Percentiles rank a stretch among this genome's conserved stretches.
phyloP scores from a whole-genome alignment of 2,113 vertebrate species.

The Calyptomena viridis region DNA sequence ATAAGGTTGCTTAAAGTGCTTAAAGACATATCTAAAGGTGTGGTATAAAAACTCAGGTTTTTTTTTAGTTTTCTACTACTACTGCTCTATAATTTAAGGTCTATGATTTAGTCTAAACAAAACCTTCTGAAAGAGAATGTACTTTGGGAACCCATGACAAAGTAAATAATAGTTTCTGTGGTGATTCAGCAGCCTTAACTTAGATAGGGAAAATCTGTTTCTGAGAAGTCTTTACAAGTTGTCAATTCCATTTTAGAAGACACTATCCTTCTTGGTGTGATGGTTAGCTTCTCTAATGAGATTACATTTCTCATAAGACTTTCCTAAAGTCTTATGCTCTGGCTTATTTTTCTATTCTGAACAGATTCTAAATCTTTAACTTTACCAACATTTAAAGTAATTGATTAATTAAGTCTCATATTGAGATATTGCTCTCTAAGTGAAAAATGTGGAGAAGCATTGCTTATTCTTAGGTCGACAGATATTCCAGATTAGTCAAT shows the following conservation, averaged over 20 bases:
- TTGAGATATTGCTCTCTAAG: neutral
- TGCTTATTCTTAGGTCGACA: neutral
- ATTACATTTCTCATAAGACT: neutral
- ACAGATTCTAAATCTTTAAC: neutral
- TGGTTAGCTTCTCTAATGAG: neutral
- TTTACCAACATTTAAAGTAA: neutral
- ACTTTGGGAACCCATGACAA: neutral
- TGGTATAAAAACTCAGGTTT: accelerated
- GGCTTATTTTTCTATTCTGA: neutral
- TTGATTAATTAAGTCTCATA: neutral
- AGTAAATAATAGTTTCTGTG: neutral
- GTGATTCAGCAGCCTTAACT: neutral
- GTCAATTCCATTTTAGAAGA: slow-evolving; percentile 22
- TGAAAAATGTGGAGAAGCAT: neutral
- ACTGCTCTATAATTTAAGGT: neutral
- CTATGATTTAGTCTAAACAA: neutral
- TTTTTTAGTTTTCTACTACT: neutral
- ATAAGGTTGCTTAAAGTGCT: neutral
- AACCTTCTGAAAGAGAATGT: neutral
- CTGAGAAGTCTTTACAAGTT: neutral
- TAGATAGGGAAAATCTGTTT: neutral
- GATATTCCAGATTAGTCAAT: neutral
- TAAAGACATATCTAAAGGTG: neutral
- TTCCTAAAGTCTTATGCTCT: neutral
- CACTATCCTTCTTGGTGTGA: neutral